Base-by-base conservation (phyloP, 2,797 vertebrate species). In the Parotocinclus haroldoi region DNA sequence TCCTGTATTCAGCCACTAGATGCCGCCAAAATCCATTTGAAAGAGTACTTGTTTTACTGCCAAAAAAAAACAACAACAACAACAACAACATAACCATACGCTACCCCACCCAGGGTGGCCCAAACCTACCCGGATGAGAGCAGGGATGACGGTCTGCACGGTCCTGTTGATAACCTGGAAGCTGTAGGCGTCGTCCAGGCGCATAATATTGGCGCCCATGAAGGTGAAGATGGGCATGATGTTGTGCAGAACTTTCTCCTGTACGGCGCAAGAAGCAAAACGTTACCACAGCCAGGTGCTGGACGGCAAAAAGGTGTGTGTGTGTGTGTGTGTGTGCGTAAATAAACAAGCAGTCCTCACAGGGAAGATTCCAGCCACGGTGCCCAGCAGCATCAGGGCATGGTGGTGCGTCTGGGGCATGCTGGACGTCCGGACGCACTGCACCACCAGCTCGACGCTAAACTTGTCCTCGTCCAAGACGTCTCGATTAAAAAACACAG, bases 201-300 rank as follows among this genome's bases (percentile, higher is more conserved):
- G 91, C 90, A 99, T 88, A 74, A 99, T 86, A 74, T 86, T 96
- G 49, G 96, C 92, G 1, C 96, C 96, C 96, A 99, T 98, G 84
- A 98, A 99, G 16, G 96, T 98, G 79, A 99, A 99, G 85, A 99
- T 99, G 63, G 96, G 92, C 96, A 99, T 98, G 79, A 99, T 96
- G 76, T 98, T 98, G 83, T 95, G 96, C 7, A 99, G 90, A 64
- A 99, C 96, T 75, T 99, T 99, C 70, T 96, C 96, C 96, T 99
- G 83, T n/a, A 84, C 7, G 19, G 17, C 45, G 11, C 13, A 44
- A 42, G 49, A 5, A 56, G 0, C 2, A 16, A 44, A 16, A 60
- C 3, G 4, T 7, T 10, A 3, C 17, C 0, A 8, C 11, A 12
- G 1, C 8, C 55, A 14, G 27, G 27, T 2, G 2, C 27, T 27